Evolutionary conservation across 2,113 vertebrate genomes (phyloP).

Genomic region (Edolisoma coerulescens): DNA sequence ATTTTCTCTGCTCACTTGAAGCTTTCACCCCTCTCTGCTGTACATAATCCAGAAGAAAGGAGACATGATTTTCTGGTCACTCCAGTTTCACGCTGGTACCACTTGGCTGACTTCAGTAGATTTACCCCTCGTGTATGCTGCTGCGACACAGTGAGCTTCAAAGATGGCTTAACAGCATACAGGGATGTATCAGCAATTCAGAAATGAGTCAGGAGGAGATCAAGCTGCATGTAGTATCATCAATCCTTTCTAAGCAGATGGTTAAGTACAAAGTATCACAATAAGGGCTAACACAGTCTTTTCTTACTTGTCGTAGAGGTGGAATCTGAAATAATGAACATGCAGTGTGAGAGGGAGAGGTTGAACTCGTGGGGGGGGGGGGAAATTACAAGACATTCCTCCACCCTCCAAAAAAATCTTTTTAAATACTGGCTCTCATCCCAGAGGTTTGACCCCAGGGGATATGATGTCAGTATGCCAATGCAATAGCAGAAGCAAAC

Average conservation of each 20-base stretch:
- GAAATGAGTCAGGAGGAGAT: not conserved
- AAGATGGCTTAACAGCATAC: not conserved
- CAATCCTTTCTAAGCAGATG: not conserved
- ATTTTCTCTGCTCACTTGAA: conserved; percentile 18
- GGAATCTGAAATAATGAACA: not conserved
- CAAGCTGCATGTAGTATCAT: not conserved
- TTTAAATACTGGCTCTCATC: not conserved
- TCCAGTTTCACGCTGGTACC: not conserved
- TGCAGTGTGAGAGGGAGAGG: not conserved
- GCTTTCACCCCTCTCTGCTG: not conserved
- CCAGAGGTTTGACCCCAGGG: conserved; percentile 20
- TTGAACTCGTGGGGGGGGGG: not conserved
- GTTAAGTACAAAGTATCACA: not conserved
- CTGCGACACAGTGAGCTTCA: conserved; percentile 35
- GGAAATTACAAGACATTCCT: conserved; percentile 19
- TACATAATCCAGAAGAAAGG: not conserved
- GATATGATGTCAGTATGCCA: conserved; percentile 9
- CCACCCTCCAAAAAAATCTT: not conserved
- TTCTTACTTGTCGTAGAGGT: not conserved
- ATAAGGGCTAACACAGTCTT: not conserved
- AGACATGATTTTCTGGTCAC: conserved; percentile 24
- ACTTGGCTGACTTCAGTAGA: conserved; percentile 6
- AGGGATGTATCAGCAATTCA: conserved; percentile 8
- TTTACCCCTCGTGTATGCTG: not conserved
- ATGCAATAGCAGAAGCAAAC: conserved; percentile 22